These are phyloP conservation scores for Tautogolabrus adspersus DNA, from an alignment of 2,113 vertebrate genomes.

Conservation along the genomic window DNA sequence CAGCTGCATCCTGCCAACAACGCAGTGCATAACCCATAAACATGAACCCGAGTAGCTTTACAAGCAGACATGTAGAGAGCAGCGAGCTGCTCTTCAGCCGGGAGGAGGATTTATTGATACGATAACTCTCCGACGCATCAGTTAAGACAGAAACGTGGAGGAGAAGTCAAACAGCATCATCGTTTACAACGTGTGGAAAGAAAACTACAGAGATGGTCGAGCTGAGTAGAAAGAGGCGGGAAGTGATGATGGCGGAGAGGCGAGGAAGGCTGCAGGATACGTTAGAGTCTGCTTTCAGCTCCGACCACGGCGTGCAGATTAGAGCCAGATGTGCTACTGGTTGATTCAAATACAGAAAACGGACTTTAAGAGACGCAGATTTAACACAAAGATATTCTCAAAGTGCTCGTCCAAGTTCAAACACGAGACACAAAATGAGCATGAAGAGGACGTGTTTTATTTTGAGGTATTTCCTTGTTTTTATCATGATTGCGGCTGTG, in stretches of 20 bases:
- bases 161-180: not conserved
- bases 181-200: not conserved
- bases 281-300: constrained; percentile 4
- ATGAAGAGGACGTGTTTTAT: not conserved
- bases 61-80: too few relatives aligned
- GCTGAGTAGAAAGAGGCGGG: too few relatives aligned
- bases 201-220: not conserved
- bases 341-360: not conserved
- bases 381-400: not conserved
- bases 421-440: too few relatives aligned
- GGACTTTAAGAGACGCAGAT: not conserved
- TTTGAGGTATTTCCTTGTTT: not conserved
- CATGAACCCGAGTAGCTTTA: too few relatives aligned
- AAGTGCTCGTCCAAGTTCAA: too few relatives aligned
- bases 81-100: constrained; percentile 1
- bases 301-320: constrained; percentile 8
- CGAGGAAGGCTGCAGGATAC: constrained; percentile 19
- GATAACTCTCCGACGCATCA: too few relatives aligned
- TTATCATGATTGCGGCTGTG: not conserved
- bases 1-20: not conserved
- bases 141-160: not conserved
- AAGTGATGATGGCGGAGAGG: too few relatives aligned
- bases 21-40: too few relatives aligned
- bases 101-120: constrained; percentile 34
- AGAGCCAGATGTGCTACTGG: constrained; percentile 47